A percentile compares a stretch with the other conserved stretches of the same genome.
Evolutionary conservation across 2,797 vertebrate species (phyloP).

Genomic region (Neosilurus mollespiculum): DNA sequence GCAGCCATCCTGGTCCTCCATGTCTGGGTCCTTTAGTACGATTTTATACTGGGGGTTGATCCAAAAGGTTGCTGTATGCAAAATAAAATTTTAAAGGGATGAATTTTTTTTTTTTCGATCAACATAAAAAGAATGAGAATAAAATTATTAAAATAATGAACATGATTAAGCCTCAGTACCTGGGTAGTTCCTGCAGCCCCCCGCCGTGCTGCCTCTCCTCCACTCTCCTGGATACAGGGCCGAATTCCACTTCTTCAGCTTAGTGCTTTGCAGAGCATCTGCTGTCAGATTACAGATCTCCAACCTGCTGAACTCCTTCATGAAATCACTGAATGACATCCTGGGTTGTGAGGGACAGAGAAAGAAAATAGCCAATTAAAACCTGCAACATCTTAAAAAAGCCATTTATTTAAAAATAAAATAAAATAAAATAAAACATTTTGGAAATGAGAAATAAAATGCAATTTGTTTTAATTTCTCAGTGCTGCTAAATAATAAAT

Average conservation of each 20-base stretch:
- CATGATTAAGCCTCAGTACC: conserved; percentile 21
- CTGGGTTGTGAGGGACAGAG: conserved; percentile 53
- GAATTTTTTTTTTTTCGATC: background rate
- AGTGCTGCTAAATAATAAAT: background rate
- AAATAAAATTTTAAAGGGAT: background rate
- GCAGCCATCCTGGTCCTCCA: conserved; percentile 68
- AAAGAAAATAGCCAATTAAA: conserved; percentile 11
- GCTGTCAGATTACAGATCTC: conserved; percentile 87
- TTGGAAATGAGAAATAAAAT: background rate
- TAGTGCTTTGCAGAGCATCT: conserved; percentile 70
- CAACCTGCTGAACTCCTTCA: conserved; percentile 75
- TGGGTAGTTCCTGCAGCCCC: conserved; percentile 62
- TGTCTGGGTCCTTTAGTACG: conserved; percentile 71
- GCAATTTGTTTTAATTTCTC: background rate
- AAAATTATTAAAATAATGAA: background rate
- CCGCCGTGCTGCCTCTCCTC: conserved; percentile 65
- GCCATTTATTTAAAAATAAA: background rate
- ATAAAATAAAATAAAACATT: too few species aligned
- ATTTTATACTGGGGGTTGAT: conserved; percentile 85
- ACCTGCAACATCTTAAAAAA: background rate
- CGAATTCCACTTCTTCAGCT: conserved; percentile 77
- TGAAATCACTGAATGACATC: conserved; percentile 82
- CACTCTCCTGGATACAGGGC: conserved; percentile 73
- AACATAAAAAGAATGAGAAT: too few species aligned
- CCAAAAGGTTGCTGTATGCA: conserved; percentile 79